Conservation (phyloP, 2,797 vertebrate species). For the Manis crassicaudata region DNA sequence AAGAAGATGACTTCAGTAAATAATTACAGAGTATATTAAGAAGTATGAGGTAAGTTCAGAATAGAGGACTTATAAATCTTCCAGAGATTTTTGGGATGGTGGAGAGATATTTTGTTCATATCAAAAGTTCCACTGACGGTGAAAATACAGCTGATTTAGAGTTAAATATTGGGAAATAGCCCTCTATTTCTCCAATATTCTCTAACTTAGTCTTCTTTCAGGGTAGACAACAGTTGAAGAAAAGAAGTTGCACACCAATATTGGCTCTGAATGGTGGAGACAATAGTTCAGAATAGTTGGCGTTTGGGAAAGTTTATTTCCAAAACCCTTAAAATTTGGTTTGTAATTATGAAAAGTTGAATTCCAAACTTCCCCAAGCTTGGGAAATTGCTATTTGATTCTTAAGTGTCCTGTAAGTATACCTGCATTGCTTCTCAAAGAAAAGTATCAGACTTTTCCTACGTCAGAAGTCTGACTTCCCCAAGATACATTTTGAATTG, state of each 20-base stretch:
- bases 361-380: neutral
- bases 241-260: neutral
- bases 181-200: neutral
- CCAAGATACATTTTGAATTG: conserved; percentile 66
- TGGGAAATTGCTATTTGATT: conserved; percentile 5
- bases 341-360: conserved; percentile 29
- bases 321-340: neutral
- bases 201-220: neutral
- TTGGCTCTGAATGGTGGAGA: neutral
- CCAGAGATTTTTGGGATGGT: neutral
- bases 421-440: conserved; percentile 29
- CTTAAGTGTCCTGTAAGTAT: neutral
- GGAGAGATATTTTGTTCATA: neutral
- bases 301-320: no score
- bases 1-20: neutral
- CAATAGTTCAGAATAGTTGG: neutral
- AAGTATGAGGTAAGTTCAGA: neutral
- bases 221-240: neutral
- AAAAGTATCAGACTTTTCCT: conserved; percentile 31
- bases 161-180: neutral
- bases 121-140: neutral
- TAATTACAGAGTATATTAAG: neutral
- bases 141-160: neutral
- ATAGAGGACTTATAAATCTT: neutral
- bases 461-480: conserved; percentile 51